Base-by-base conservation (phyloP, 2,797 vertebrate genomes). In the Gambusia yucatana region DNA sequence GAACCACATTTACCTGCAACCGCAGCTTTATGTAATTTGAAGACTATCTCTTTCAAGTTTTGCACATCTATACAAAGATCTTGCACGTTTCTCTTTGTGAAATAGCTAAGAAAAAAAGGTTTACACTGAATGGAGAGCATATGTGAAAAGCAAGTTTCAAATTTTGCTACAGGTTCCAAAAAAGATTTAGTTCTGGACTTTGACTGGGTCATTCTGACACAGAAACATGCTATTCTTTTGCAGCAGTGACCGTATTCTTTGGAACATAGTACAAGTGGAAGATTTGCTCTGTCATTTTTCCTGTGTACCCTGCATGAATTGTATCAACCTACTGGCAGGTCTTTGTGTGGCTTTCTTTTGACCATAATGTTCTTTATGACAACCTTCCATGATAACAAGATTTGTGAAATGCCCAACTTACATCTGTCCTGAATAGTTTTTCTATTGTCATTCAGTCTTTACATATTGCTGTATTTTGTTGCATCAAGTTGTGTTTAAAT, bases 401-500 rank as follows among this genome's bases (percentile, higher is more conserved):
- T 36, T 63, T 33, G 6, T 14, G 17, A 33, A 16, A 14, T 63
- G 30, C 16, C 36, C 30, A 36, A 63, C 16, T 63, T 20, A 63
- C 28, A 16, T 10, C 11, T 33, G 28, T 30, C 57, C 7, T 63
- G 6, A 33, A 63, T 10, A 63, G 61, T 36, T 63, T 44, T 77
- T 70, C n/a, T 77, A 63, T 48, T 28, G 16, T 52, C 5, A 2
- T 41, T 55, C 6, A 30, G 36, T 67, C 17, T 28, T n/a, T 11
- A 44, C 22, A 55, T 72, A 22, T 61, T 6, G 10, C 13, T 59
- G 73, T 22, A 63, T 33, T 55, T 47, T 13, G 39, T n/a, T 43
- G 36, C 10, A 13, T 43, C 4, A 2, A 43, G 22, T 9, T 69
- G 39, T 43, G 47, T 73, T 81, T 41, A 86, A 80, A 63, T 76